These are phyloP conservation scores for Chionodraco myersi DNA, from an alignment of 2,113 vertebrate genomes.

Conservation along the genomic window DNA sequence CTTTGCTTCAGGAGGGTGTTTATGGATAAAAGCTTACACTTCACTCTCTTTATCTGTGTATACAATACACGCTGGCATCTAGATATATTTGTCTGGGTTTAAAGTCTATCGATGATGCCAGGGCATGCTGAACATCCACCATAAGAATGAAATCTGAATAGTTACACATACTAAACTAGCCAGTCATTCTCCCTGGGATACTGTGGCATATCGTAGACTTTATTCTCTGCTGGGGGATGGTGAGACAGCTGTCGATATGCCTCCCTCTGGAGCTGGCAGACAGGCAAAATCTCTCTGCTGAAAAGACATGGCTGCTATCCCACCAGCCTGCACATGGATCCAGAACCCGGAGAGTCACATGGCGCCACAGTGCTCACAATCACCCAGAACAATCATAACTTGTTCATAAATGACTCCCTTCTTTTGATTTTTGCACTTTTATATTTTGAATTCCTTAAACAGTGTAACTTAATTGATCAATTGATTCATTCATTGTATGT, in stretches of 20 bases:
- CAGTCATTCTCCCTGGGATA: background rate
- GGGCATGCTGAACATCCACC: background rate
- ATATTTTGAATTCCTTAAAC: background rate
- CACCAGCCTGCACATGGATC: constrained; percentile 21
- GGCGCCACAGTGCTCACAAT: background rate
- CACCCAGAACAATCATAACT: background rate
- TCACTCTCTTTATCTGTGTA: constrained; percentile 12
- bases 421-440: too few species aligned
- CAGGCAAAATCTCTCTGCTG: constrained; percentile 35
- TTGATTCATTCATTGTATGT: too few species aligned
- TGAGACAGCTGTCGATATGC: constrained; percentile 43
- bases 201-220: background rate
- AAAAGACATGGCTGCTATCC: constrained; percentile 31
- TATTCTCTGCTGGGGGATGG: constrained; percentile 40
- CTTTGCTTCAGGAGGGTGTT: constrained; percentile 46
- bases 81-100: background rate
- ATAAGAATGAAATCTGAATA: background rate
- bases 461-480: too few species aligned
- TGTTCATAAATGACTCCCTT: background rate
- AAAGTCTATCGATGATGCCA: background rate
- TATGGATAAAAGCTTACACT: constrained; percentile 41
- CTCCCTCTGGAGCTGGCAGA: constrained; percentile 42
- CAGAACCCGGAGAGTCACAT: background rate
- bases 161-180: background rate
- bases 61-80: background rate